Percentiles rank a stretch among this genome's conserved stretches.
These are phyloP conservation scores for Rattus rattus DNA, from an alignment of 2,113 vertebrate genomes.

Conservation along the genomic window DNA sequence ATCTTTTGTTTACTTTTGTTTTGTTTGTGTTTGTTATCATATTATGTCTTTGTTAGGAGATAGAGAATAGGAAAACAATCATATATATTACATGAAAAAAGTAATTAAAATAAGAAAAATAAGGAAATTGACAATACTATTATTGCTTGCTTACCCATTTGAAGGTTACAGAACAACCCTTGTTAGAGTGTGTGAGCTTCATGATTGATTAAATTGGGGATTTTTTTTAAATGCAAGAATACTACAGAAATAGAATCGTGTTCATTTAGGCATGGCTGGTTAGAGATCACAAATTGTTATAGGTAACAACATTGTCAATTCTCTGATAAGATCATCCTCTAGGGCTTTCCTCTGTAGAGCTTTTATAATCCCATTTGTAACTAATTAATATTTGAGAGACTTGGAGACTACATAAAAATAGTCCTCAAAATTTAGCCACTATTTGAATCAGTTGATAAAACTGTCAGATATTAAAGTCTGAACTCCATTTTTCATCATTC, in stretches of 20 bases:
- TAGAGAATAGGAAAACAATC: neutral
- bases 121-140: neutral
- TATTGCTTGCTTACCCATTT: neutral
- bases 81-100: neutral
- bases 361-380: neutral
- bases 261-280: neutral
- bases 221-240: conserved; percentile 1
- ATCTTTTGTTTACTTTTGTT: neutral
- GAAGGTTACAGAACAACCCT: neutral
- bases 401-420: neutral
- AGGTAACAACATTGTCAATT: neutral
- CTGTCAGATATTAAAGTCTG: neutral
- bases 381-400: neutral
- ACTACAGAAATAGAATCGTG: neutral
- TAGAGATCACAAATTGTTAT: neutral
- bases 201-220: neutral
- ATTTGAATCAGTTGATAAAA: neutral
- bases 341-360: neutral
- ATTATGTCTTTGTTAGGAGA: neutral
- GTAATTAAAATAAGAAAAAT: neutral
- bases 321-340: neutral
- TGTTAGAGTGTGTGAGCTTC: neutral
- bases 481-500: neutral
- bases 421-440: neutral
- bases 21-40: neutral